A percentile compares a stretch with the other conserved stretches of the same genome.
Evolutionary conservation across 2,797 vertebrate species (phyloP).

Genomic region (Poeciliopsis turneri): DNA sequence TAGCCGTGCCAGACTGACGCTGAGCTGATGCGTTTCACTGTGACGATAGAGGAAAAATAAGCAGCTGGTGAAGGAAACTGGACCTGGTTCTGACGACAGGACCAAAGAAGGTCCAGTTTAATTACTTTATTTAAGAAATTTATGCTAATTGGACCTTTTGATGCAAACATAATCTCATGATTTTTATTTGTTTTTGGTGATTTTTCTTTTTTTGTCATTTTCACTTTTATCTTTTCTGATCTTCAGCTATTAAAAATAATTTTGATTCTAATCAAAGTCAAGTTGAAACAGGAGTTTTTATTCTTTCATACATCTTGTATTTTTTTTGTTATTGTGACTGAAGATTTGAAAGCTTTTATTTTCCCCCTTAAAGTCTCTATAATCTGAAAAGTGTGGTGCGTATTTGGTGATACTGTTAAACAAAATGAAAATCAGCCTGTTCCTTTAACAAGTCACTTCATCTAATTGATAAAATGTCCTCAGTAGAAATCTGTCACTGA

Average conservation of each 20-base stretch:
- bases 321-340: neutral
- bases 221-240: neutral
- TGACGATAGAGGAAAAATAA: neutral
- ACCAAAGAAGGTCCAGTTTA: no score
- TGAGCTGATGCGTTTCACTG: neutral
- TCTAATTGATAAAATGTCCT: neutral
- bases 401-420: neutral
- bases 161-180: neutral
- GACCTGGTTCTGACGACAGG: neutral
- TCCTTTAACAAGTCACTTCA: neutral
- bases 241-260: neutral
- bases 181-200: no score
- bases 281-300: neutral
- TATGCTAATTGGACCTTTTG: neutral
- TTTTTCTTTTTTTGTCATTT: neutral
- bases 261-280: neutral
- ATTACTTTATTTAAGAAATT: neutral
- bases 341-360: neutral
- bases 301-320: neutral
- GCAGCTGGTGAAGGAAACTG: neutral
- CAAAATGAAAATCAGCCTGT: neutral
- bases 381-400: neutral
- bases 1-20: neutral
- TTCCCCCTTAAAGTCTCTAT: neutral
- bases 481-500: neutral